Evolutionary conservation across 2,113 vertebrate genomes (phyloP).

Genomic region (Pao palembangensis): DNA sequence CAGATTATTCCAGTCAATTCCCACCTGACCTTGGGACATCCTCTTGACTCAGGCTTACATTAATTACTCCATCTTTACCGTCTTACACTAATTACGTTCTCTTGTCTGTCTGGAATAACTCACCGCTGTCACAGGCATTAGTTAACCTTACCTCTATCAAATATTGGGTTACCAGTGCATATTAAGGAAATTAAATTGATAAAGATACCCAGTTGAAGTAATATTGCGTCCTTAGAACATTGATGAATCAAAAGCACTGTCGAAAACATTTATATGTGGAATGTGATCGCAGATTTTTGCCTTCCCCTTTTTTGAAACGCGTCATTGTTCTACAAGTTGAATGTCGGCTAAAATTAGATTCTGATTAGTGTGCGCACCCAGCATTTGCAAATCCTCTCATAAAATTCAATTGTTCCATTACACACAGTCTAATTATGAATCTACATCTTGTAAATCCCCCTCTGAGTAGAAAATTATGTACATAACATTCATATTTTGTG

Average conservation of each 20-base stretch:
- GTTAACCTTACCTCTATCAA: too few relatives aligned
- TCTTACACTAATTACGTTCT: slow-evolving; percentile 51
- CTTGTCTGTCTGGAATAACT: slow-evolving; percentile 44
- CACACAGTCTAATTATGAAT: slow-evolving; percentile 63
- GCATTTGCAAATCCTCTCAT: slow-evolving; percentile 50
- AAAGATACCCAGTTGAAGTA: too few relatives aligned
- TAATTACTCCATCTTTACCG: slow-evolving; percentile 51
- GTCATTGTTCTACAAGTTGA: slow-evolving; percentile 18
- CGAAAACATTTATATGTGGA: not conserved
- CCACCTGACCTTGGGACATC: slow-evolving; percentile 38
- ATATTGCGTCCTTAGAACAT: too few relatives aligned
- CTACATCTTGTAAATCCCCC: slow-evolving; percentile 56
- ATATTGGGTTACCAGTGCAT: too few relatives aligned
- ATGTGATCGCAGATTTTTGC: not conserved
- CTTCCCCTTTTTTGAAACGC: slow-evolving; percentile 16
- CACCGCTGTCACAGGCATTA: slow-evolving; percentile 3
- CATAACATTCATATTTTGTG: slow-evolving; percentile 50
- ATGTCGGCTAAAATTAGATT: slow-evolving; percentile 49
- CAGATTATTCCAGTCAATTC: slow-evolving; percentile 40
- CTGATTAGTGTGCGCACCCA: slow-evolving; percentile 40
- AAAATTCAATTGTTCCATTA: slow-evolving; percentile 64
- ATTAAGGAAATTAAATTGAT: too few relatives aligned
- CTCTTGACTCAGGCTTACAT: slow-evolving; percentile 37
- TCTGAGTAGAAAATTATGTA: slow-evolving; percentile 59
- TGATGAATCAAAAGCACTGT: too few relatives aligned